A percentile compares a stretch with the other conserved stretches of the same genome.
phyloP scores from a whole-genome alignment of 2,113 vertebrate genomes.

The Lepus timidus region DNA sequence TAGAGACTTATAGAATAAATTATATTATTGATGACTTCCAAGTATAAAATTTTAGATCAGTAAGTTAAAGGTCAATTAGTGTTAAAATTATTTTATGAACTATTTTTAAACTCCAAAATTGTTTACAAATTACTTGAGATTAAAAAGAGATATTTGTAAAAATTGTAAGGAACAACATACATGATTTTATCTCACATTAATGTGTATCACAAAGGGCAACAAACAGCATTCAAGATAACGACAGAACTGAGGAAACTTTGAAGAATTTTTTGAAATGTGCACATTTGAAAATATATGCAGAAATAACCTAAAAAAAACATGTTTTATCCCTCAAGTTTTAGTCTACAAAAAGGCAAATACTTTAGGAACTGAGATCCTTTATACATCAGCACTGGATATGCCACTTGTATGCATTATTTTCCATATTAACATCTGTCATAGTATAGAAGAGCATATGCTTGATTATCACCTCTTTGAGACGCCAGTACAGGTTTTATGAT shows the following conservation, averaged over 20 bases:
- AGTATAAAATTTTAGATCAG: constrained; percentile 11
- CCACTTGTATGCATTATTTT: background rate
- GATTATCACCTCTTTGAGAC: background rate
- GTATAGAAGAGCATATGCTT: background rate
- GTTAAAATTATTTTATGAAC: background rate
- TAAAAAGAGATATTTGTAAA: background rate
- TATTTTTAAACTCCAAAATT: background rate
- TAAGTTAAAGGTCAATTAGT: background rate
- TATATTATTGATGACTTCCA: background rate
- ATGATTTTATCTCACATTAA: background rate
- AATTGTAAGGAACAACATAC: background rate
- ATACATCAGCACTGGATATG: background rate
- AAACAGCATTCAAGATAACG: background rate
- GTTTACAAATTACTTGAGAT: background rate
- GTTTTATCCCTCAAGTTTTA: background rate
- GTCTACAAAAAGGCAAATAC: background rate
- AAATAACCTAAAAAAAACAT: background rate
- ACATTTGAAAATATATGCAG: background rate
- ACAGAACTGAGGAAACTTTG: background rate
- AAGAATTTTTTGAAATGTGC: background rate
- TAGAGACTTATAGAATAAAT: background rate
- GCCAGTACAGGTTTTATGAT: background rate
- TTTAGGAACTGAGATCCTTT: background rate
- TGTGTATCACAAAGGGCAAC: background rate
- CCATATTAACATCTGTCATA: too few relatives aligned